Percentiles rank a stretch among this genome's conserved stretches.
Conservation (phyloP, 2,888 invertebrate species). For the Apamea epomidion region DNA sequence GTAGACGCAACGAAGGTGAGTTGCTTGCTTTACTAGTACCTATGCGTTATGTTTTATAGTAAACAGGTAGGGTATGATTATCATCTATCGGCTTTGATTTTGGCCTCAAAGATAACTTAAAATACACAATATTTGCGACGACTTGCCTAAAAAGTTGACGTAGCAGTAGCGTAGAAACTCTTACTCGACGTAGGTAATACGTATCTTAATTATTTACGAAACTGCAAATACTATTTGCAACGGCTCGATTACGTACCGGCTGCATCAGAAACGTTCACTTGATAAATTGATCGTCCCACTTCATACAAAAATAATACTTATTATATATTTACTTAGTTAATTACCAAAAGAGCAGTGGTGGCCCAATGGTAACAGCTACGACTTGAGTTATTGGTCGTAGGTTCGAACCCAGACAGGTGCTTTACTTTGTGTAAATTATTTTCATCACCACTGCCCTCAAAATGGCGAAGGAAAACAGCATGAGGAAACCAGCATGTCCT, state of each 20-base stretch:
- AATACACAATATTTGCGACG: not conserved
- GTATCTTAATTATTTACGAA: slow-evolving; percentile 1
- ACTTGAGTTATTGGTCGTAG: no score
- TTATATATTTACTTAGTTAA: no score
- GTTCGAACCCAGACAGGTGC: no score
- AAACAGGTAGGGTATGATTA: not conserved
- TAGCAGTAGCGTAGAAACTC: not conserved
- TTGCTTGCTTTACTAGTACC: not conserved
- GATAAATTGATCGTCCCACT: not conserved
- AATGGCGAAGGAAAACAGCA: no score
- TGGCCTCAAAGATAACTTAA: not conserved
- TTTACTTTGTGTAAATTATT: no score
- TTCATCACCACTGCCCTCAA: no score
- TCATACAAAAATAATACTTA: not conserved
- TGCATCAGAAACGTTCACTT: slow-evolving; percentile 20
- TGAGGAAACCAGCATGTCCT: no score
- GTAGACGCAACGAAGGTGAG: not conserved
- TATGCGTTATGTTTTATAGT: not conserved
- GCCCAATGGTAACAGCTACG: no score
- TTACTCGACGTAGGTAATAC: not conserved
- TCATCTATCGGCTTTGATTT: not conserved
- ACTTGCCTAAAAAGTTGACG: not conserved
- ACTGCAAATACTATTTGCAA: slow-evolving; percentile 15
- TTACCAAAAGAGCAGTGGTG: no score
- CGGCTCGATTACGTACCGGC: not conserved